phyloP scores from a whole-genome alignment of 2,888 invertebrate species.

The Epinotia ramella region DNA sequence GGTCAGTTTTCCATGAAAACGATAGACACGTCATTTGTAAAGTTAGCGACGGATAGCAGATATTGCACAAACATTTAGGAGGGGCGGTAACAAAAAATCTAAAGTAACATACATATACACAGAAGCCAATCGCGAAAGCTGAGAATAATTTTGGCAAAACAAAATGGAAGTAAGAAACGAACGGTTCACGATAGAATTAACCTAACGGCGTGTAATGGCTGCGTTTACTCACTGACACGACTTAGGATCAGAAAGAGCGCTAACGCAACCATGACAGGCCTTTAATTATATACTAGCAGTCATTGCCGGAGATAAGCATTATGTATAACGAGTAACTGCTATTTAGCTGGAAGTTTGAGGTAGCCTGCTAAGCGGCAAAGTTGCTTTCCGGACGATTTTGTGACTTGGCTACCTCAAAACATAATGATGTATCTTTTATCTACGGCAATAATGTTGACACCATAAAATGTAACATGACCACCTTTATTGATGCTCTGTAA shows the following conservation, averaged over 20 bases:
- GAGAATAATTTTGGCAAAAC: constrained; percentile 50
- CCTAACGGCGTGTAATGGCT: background rate
- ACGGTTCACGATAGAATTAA: background rate
- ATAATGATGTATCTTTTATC: background rate
- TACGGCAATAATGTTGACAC: background rate
- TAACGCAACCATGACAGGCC: background rate
- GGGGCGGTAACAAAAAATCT: constrained; percentile 48
- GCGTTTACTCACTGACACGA: background rate
- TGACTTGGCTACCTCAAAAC: background rate
- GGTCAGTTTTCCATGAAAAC: too few species aligned
- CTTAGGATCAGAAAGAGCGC: background rate
- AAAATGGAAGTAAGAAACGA: constrained; percentile 41
- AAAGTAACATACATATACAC: constrained; percentile 48
- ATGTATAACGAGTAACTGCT: background rate
- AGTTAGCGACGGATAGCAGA: background rate
- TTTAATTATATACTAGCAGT: background rate
- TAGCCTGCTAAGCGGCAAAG: background rate
- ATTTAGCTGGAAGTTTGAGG: background rate
- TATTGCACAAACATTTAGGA: background rate
- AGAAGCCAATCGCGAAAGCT: constrained; percentile 58
- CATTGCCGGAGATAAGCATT: background rate
- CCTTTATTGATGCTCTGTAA: background rate
- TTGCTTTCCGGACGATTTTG: background rate
- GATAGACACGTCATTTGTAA: too few species aligned
- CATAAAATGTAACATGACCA: background rate